Evolutionary conservation across 1,140 invertebrate species (phyloP).

Genomic region (Bradysia coprophila): DNA sequence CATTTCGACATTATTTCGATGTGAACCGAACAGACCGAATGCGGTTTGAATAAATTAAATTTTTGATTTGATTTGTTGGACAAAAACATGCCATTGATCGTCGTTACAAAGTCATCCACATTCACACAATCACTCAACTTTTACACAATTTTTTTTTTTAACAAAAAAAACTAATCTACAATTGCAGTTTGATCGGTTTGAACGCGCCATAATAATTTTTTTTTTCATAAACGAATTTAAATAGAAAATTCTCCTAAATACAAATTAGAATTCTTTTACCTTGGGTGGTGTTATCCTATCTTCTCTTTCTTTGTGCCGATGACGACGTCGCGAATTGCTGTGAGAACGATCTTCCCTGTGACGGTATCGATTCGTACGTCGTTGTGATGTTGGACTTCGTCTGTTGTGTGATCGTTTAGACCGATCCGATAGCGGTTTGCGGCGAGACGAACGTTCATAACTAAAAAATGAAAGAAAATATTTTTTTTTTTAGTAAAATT

Average conservation of each 20-base stretch:
- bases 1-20: too few species aligned
- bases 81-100: too few species aligned
- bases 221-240: not conserved
- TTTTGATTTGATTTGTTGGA: not conserved
- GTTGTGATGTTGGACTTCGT: constrained; percentile 30
- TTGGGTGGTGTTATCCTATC: constrained; percentile 21
- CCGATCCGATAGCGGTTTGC: constrained; percentile 30
- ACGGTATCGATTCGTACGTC: constrained; percentile 32
- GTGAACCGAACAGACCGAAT: too few species aligned
- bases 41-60: too few species aligned
- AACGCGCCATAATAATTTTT: not conserved
- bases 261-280: constrained; percentile 26
- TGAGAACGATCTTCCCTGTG: constrained; percentile 29
- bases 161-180: too few species aligned
- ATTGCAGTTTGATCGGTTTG: not conserved
- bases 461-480: constrained; percentile 16
- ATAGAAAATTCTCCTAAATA: too few species aligned
- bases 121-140: too few species aligned
- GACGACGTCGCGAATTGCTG: constrained; percentile 19
- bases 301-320: constrained; percentile 21
- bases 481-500: too few species aligned
- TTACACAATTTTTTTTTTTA: too few species aligned
- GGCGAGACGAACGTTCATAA: constrained; percentile 38
- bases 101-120: too few species aligned
- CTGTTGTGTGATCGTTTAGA: constrained; percentile 35